Percentiles rank a stretch among this genome's conserved stretches.
Conservation (phyloP, 1,140 invertebrate species). For the Monomorium pharaonis region DNA sequence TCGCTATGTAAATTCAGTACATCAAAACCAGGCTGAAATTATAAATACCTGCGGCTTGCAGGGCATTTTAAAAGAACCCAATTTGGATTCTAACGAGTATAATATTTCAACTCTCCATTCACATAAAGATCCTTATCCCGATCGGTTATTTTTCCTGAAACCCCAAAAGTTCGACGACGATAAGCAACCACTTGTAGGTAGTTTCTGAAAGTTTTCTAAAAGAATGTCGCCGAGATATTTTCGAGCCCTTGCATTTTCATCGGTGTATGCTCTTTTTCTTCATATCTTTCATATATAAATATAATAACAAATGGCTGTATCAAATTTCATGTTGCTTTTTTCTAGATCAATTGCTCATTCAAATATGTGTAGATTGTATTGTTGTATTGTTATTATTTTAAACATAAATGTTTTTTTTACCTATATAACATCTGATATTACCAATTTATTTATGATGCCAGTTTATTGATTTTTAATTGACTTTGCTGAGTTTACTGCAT, state of each 20-base stretch:
- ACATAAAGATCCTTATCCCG: conserved; percentile 83
- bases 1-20: conserved; percentile 74
- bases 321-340: background rate
- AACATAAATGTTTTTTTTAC: background rate
- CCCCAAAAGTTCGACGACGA: conserved; percentile 62
- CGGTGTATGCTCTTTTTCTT: background rate
- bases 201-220: conserved; percentile 17
- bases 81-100: conserved; percentile 82
- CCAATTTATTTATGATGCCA: too few relatives aligned
- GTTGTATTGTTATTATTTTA: background rate
- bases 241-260: conserved; percentile 22
- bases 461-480: background rate
- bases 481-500: background rate
- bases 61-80: conserved; percentile 73
- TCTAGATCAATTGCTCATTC: background rate
- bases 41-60: conserved; percentile 75
- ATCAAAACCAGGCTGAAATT: conserved; percentile 80
- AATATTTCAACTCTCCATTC: conserved; percentile 80
- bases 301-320: background rate
- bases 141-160: conserved; percentile 68
- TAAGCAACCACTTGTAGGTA: conserved; percentile 59
- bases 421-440: background rate
- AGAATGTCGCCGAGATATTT: conserved; percentile 41
- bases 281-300: conserved; percentile 1
- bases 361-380: background rate